phyloP scores from a whole-genome alignment of 2,113 vertebrate genomes.

The Sus scrofa region T2T-Sscrofa CM000813.6:140782001-140782500 shows the following conservation, averaged over 20 bases:
- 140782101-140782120: neutral
- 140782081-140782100: neutral
- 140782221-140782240: neutral
- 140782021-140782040: neutral
- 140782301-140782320: neutral
- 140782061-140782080: neutral
- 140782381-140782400: neutral
- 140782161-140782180: slow-evolving; percentile 69
- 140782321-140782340: neutral
- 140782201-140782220: slow-evolving; percentile 63
- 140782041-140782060: neutral
- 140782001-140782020: neutral
- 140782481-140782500: neutral
- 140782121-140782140: neutral
- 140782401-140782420: neutral
- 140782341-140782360: neutral
- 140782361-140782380: neutral
- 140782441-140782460: neutral
- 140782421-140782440: neutral
- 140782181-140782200: slow-evolving; percentile 24
- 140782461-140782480: neutral
- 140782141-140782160: slow-evolving; percentile 40
- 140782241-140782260: neutral
- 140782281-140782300: neutral
- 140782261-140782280: slow-evolving; percentile 30